Conservation (phyloP, 2,113 vertebrate species). For the Cottus gobio region DNA sequence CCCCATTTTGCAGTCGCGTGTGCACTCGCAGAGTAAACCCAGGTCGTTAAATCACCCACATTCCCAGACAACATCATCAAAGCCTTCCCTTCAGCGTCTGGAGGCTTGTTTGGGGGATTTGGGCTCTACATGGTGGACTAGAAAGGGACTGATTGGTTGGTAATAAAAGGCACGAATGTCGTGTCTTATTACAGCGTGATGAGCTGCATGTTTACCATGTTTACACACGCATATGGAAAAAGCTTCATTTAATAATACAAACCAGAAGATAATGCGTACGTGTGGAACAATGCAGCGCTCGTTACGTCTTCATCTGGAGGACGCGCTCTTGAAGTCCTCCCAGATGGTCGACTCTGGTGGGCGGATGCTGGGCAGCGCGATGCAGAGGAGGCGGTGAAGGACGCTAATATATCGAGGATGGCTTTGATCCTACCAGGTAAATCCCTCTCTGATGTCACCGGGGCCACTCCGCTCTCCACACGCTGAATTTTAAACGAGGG, state of each 20-base stretch:
- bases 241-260: neutral
- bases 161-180: neutral
- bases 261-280: neutral
- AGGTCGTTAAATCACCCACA: neutral
- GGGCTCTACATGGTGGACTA: too few relatives aligned
- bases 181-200: neutral
- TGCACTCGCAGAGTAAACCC: neutral
- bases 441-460: constrained; percentile 55
- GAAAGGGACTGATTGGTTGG: neutral
- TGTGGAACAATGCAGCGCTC: constrained; percentile 23
- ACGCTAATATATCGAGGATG: constrained; percentile 44
- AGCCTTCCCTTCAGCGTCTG: neutral
- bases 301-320: constrained; percentile 33
- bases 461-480: constrained; percentile 30
- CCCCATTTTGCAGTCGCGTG: neutral
- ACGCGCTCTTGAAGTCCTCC: constrained; percentile 24
- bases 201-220: neutral
- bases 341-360: constrained; percentile 38
- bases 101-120: neutral
- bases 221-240: neutral
- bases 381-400: constrained; percentile 46
- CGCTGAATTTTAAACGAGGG: constrained; percentile 38
- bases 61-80: neutral
- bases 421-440: constrained; percentile 61
- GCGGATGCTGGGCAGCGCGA: constrained; percentile 20